Evolutionary conservation across 2,113 vertebrate genomes (phyloP).

Genomic region (Vimba vimba): DNA sequence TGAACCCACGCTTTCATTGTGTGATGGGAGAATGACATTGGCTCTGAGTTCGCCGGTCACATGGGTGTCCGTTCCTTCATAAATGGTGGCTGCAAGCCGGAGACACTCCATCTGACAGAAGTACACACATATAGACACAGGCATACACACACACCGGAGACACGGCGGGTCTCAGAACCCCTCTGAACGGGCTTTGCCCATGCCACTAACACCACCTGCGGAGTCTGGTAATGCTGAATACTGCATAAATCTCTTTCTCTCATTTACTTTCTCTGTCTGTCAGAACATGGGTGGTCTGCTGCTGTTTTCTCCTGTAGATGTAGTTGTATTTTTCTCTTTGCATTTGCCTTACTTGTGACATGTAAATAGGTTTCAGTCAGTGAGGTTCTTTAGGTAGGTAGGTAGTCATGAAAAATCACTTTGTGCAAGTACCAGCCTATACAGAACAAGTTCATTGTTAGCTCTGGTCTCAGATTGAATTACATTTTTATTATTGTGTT

Average conservation of each 20-base stretch:
- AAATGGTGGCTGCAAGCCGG: slow-evolving; percentile 32
- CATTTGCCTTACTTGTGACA: not conserved
- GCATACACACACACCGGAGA: slow-evolving; percentile 46
- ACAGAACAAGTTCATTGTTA: not conserved
- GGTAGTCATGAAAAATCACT: not conserved
- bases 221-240: slow-evolving; percentile 72
- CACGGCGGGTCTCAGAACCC: slow-evolving; percentile 62
- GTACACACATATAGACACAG: not conserved
- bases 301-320: not conserved
- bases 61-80: slow-evolving; percentile 41
- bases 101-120: slow-evolving; percentile 34
- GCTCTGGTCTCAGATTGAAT: too few species aligned
- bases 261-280: not conserved
- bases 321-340: not conserved
- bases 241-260: slow-evolving; percentile 37
- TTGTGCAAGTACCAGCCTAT: not conserved
- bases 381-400: not conserved
- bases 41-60: slow-evolving; percentile 32
- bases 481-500: not conserved
- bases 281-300: not conserved
- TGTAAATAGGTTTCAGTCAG: not conserved
- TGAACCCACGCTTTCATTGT: slow-evolving; percentile 36
- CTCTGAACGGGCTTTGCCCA: slow-evolving; percentile 67
- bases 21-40: slow-evolving; percentile 20
- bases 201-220: slow-evolving; percentile 77